Evolutionary conservation across 2,888 invertebrate genomes (phyloP).

Genomic region (Chelonus formosanus): DNA sequence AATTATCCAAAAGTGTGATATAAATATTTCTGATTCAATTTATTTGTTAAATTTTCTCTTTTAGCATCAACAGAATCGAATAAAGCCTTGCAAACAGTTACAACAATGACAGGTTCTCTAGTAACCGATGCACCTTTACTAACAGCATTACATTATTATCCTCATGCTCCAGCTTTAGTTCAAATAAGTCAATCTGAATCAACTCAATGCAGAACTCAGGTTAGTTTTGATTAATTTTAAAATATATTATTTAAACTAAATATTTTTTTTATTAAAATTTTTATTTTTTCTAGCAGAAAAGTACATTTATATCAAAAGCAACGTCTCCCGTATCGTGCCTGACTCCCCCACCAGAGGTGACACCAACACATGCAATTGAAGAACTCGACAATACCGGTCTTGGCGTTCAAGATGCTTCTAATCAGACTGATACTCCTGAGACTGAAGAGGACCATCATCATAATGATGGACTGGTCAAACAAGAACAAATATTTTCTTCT

Average conservation of each 20-base stretch:
- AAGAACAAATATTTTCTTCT: constrained; percentile 53
- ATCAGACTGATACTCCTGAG: constrained; percentile 80
- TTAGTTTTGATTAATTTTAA: constrained; percentile 36
- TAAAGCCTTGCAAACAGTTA: constrained; percentile 59
- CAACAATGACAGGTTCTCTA: constrained; percentile 57
- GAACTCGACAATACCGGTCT: constrained; percentile 66
- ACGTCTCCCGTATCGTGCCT: constrained; percentile 69
- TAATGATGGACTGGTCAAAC: constrained; percentile 50
- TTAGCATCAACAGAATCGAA: constrained; percentile 59
- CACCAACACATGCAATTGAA: constrained; percentile 60
- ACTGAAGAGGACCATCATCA: constrained; percentile 50
- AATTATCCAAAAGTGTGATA: background rate
- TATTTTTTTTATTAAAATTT: constrained; percentile 10
- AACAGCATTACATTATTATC: constrained; percentile 60
- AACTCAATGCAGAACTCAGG: constrained; percentile 59
- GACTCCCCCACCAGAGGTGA: constrained; percentile 72
- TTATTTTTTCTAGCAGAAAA: constrained; percentile 50
- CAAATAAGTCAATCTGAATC: constrained; percentile 61
- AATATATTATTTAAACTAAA: background rate
- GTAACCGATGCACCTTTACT: constrained; percentile 58
- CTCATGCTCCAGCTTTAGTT: constrained; percentile 59
- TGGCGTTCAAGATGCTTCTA: constrained; percentile 83
- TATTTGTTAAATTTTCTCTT: background rate
- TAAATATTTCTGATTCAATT: no score
- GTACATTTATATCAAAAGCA: constrained; percentile 62